Percentiles rank a stretch among this genome's conserved stretches.
phyloP scores from a whole-genome alignment of 2,888 invertebrate species.

The Drosophila prolongata region DNA sequence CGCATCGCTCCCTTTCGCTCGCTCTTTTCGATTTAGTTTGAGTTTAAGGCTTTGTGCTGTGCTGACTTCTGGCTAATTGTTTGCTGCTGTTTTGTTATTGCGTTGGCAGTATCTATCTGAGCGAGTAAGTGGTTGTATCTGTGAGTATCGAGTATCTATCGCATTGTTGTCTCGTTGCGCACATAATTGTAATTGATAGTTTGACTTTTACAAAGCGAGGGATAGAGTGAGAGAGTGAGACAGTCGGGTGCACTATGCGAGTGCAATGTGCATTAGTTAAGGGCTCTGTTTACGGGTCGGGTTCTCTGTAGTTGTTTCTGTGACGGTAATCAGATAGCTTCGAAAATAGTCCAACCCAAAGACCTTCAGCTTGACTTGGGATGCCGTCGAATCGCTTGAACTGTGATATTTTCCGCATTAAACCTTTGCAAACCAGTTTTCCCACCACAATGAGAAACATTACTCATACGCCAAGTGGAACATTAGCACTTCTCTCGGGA shows the following conservation, averaged over 20 bases:
- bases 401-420: constrained; percentile 64
- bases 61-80: constrained; percentile 52
- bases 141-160: constrained; percentile 42
- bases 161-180: constrained; percentile 41
- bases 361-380: constrained; percentile 32
- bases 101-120: constrained; percentile 34
- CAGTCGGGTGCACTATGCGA: constrained; percentile 53
- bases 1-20: not conserved
- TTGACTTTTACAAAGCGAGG: constrained; percentile 33
- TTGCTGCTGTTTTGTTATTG: constrained; percentile 35
- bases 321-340: constrained; percentile 64
- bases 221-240: constrained; percentile 1
- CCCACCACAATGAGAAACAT: constrained; percentile 21
- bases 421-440: constrained; percentile 40
- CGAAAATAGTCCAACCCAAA: constrained; percentile 56
- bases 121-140: constrained; percentile 35
- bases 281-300: constrained; percentile 51
- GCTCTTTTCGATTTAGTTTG: constrained; percentile 47
- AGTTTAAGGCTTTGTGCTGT: constrained; percentile 51
- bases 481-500: constrained; percentile 25
- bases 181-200: constrained; percentile 58
- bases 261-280: constrained; percentile 60
- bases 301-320: constrained; percentile 25
- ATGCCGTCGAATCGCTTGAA: constrained; percentile 43
- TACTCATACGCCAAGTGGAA: constrained; percentile 62